Evolutionary conservation across 2,888 invertebrate species (phyloP).

Genomic region (Drosophila falleni): DNA sequence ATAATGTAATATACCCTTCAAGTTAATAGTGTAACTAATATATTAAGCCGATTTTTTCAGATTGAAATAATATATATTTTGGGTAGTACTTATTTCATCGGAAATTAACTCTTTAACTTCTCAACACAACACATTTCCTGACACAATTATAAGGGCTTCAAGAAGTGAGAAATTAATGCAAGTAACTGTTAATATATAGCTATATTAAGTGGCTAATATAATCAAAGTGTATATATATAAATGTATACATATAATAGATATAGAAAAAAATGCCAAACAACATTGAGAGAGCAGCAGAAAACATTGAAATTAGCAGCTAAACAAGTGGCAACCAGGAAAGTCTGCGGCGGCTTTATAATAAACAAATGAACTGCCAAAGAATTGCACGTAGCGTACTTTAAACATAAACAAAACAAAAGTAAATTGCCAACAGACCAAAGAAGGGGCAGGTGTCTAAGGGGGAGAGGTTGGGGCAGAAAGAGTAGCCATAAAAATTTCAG

Average conservation of each 20-base stretch:
- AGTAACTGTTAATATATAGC: constrained; percentile 35
- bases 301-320: constrained; percentile 28
- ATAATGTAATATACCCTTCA: no score
- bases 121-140: neutral
- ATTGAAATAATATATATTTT: neutral
- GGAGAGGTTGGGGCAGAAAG: constrained; percentile 4
- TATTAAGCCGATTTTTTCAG: neutral
- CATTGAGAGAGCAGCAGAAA: constrained; percentile 12
- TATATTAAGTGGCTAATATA: constrained; percentile 54
- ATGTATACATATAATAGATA: constrained; percentile 16
- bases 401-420: constrained; percentile 69
- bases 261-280: constrained; percentile 38
- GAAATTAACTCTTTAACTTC: neutral
- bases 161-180: constrained; percentile 25
- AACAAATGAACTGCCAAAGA: constrained; percentile 76
- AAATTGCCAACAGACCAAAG: constrained; percentile 16
- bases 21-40: neutral
- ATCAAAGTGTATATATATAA: neutral
- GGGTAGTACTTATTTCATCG: neutral
- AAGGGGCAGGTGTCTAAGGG: neutral
- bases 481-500: constrained; percentile 69
- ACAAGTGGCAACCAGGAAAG: constrained; percentile 75
- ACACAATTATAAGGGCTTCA: neutral
- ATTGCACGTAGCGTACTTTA: constrained; percentile 71
- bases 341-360: constrained; percentile 73